Evolutionary conservation across 2,888 invertebrate genomes (phyloP), one percentile per base, ranked within the genome.

Genomic region (Mactromeris polynyma): DNA sequence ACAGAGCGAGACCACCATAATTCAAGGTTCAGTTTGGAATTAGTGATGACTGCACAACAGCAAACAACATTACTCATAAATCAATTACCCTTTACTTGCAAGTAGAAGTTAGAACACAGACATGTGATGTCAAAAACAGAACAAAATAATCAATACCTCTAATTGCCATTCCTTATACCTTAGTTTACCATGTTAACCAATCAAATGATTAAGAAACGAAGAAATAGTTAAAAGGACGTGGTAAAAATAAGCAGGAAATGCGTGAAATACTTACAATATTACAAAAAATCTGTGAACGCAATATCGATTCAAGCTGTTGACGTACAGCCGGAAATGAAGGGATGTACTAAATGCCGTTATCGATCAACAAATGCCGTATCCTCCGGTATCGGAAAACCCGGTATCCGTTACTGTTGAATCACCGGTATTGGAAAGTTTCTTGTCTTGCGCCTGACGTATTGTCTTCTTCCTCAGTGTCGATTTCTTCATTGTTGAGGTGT

Each of bases 281-380:
- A n/a, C n/a, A 19, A 33, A 77, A 86, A 81, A 86, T 46, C 46
- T 83, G 77, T 83, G 19, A 31, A 83, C 36, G 26, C 21, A 38
- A 77, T 64, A 86, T 89, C 73, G 86, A 86, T 89, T 83, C 58
- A 33, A n/a, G 31, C 17, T 58, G 88, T 90, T 88, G 88, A 90
- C 90, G 90, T 88, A 90, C 86, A 86, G 31, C 88, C 88, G 90
- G 88, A 90, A 90, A 81, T 78, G 42, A 73, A 73, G n/a, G n/a
- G n/a, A n/a, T n/a, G n/a, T n/a, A n/a, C n/a, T n/a, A n/a, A n/a
- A n/a, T n/a, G n/a, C n/a, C n/a, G n/a, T n/a, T n/a, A n/a, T n/a
- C n/a, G n/a, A n/a, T n/a, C n/a, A n/a, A n/a, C n/a, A n/a, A n/a
- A n/a, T n/a, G n/a, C n/a, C n/a, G n/a, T n/a, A n/a, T n/a, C n/a